Evolutionary conservation across 37 sponge, comb jelly and placozoan genomes (phyloP).

Genomic region (Dysidea cf. avara): DNA sequence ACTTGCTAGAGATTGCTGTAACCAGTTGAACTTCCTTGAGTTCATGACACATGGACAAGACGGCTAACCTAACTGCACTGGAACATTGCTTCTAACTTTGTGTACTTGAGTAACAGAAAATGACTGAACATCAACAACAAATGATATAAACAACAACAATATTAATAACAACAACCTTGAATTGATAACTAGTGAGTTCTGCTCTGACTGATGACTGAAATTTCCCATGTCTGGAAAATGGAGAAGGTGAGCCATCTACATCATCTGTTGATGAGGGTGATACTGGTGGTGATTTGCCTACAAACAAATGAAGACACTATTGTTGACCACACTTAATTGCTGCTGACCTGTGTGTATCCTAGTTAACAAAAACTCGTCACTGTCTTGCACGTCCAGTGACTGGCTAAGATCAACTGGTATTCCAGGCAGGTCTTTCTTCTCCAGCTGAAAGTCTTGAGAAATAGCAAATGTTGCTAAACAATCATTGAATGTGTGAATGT

Average conservation of each 20-base stretch:
- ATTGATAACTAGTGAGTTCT: constrained; percentile 69
- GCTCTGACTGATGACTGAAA: constrained; percentile 31
- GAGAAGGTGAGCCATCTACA: background rate
- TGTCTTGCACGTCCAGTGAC: constrained; percentile 48
- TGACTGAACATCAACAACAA: constrained; percentile 31
- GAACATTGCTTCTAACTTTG: constrained; percentile 63
- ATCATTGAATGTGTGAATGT: background rate
- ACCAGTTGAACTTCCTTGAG: background rate
- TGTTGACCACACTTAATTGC: background rate
- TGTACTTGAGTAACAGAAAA: constrained; percentile 53
- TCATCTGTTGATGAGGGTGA: background rate
- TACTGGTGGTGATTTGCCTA: background rate
- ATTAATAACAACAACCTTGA: constrained; percentile 41
- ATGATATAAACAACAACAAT: too few relatives aligned
- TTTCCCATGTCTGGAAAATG: background rate
- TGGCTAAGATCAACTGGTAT: constrained; percentile 45
- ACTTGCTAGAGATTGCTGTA: constrained; percentile 65
- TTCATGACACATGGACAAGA: background rate
- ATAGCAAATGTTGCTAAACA: background rate
- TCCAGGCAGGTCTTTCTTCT: constrained; percentile 53
- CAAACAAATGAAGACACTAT: background rate
- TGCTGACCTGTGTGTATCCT: constrained; percentile 2
- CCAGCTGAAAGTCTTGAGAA: constrained; percentile 60
- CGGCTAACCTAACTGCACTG: constrained; percentile 59
- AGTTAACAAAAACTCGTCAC: constrained; percentile 57